Base-by-base conservation (phyloP, 1,140 invertebrate species). In the Coptotermes formosanus region DNA sequence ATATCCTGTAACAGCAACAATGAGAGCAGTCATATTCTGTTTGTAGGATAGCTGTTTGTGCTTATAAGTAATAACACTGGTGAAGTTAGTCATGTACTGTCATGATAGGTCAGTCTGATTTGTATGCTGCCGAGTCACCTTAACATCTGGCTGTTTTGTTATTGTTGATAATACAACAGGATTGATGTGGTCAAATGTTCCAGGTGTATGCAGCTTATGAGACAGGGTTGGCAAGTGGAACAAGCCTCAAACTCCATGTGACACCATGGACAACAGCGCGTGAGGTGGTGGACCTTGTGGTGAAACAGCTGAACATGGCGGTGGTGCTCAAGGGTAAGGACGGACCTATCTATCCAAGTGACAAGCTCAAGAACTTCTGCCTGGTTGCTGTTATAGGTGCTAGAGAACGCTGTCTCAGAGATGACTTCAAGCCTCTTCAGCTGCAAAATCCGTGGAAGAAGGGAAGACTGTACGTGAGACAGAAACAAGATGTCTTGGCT, bases 401-500 rank as follows among this genome's bases (percentile, higher is more conserved):
- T 0, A 91, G 97, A 19, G 97, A 99, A 90, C 92, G 97, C 82
- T 98, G 98, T 89, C 92, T 99, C 2, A 92, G 97, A 21, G 97
- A 99, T 88, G 97, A 99, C 90, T 99, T 98, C 89, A 96, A 96
- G 88, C 97, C 97, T 0, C 91, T 99, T 4, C 95, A 97, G 88
- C 91, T 99, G 44, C 97, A 99, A 89, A 98, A 98, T 91, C 98
- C 98, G 0, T 99, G 98, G 98, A 95, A 96, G 85, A 97, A 97
- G 89, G 98, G 98, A 0, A 92, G 97, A 32, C 92, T 99, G 48
- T 99, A 98, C 90, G 97, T 99, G 1, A 91, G 98, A 45, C 95
- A 96, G 88, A 97, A 97, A 90, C 96, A 96, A 88, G 96, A 98
- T 89, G 94, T 97, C 7, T 91, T 97, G 21, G 97, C 97, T 1